These are phyloP conservation scores for Drosophila carrolli DNA, from an alignment of 1,140 invertebrate genomes.

Conservation along the genomic window DNA sequence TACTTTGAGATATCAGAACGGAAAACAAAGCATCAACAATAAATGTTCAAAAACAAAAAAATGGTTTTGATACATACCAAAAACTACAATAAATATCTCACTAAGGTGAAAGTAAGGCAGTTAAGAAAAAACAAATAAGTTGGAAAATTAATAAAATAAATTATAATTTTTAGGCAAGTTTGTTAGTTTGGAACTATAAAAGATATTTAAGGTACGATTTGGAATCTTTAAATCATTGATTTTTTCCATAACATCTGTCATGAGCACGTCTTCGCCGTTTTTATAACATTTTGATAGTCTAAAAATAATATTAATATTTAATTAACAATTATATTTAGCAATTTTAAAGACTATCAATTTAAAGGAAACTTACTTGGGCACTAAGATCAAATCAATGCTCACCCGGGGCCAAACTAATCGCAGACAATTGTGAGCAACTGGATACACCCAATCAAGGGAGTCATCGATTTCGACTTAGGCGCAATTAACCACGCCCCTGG, in stretches of 20 bases:
- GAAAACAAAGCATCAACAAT: not conserved
- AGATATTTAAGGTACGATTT: too few species aligned
- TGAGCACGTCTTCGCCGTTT: too few species aligned
- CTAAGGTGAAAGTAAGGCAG: not conserved
- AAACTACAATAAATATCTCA: too few species aligned
- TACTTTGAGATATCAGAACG: conserved; percentile 1
- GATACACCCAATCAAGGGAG: conserved; percentile 41
- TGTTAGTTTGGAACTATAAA: too few species aligned
- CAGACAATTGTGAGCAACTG: conserved; percentile 42
- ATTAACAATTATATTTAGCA: too few species aligned
- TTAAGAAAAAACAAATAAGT: not conserved
- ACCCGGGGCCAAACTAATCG: conserved; percentile 26
- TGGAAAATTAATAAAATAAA: not conserved
- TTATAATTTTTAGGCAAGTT: too few species aligned
- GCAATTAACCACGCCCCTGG: conserved; percentile 62
- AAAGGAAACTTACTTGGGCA: too few species aligned
- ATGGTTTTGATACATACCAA: not conserved
- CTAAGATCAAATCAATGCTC: conserved; percentile 3
- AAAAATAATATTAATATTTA: too few species aligned
- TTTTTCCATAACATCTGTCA: too few species aligned
- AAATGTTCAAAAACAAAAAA: not conserved
- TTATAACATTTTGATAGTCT: too few species aligned
- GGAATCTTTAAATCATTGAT: too few species aligned
- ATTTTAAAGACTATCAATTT: too few species aligned
- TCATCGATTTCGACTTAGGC: conserved; percentile 71